Percentiles rank a stretch among this genome's conserved stretches.
These are phyloP conservation scores for Pyrrhia umbra DNA, from an alignment of 2,888 invertebrate species.

Conservation along the genomic window DNA sequence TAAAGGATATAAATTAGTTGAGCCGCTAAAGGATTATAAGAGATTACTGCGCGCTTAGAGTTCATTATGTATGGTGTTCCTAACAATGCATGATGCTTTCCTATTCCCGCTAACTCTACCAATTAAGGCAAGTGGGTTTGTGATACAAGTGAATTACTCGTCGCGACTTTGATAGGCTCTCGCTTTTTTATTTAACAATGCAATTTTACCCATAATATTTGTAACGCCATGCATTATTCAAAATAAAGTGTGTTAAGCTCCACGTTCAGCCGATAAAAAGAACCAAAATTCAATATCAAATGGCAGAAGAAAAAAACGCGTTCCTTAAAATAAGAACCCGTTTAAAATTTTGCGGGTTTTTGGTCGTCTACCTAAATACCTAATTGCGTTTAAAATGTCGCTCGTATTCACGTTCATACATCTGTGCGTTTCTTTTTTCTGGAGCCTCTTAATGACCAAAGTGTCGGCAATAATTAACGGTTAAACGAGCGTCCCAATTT, in stretches of 20 bases:
- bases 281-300: not conserved
- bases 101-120: slow-evolving; percentile 50
- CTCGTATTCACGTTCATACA: slow-evolving; percentile 71
- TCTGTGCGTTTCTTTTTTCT: slow-evolving; percentile 74
- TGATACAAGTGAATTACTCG: slow-evolving; percentile 26
- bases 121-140: slow-evolving; percentile 53
- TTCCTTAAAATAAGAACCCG: slow-evolving; percentile 66
- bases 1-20: slow-evolving; percentile 45
- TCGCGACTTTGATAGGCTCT: slow-evolving; percentile 12
- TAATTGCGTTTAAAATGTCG: slow-evolving; percentile 72
- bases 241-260: too few relatives aligned
- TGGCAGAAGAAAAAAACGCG: slow-evolving; percentile 43
- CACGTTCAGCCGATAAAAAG: too few relatives aligned
- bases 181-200: slow-evolving; percentile 5
- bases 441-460: slow-evolving; percentile 75
- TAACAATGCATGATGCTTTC: slow-evolving; percentile 51
- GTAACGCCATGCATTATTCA: too few relatives aligned
- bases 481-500: slow-evolving; percentile 83
- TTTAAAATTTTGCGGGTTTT: slow-evolving; percentile 64
- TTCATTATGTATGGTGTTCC: slow-evolving; percentile 47
- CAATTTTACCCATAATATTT: not conserved
- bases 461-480: slow-evolving; percentile 80
- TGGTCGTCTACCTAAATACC: slow-evolving; percentile 67
- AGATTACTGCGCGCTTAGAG: slow-evolving; percentile 45
- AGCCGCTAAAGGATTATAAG: slow-evolving; percentile 48